A percentile compares a stretch with the other conserved stretches of the same genome.
phyloP scores from a whole-genome alignment of 2,888 invertebrate species.

The Eupeodes luniger region DNA sequence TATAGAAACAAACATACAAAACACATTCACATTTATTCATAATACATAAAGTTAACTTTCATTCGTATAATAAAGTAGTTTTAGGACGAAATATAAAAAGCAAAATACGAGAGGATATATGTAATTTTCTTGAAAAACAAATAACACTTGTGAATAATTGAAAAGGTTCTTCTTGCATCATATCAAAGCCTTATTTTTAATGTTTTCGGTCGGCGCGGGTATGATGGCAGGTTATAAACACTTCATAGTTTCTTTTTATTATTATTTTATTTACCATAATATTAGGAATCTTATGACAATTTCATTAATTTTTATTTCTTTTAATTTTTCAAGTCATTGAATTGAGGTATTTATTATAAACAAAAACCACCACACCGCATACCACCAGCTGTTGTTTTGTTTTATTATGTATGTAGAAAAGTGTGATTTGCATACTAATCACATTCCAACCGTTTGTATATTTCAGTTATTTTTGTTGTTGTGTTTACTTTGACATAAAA shows the following conservation, averaged over 20 bases:
- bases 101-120: too few relatives aligned
- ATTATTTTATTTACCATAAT: neutral
- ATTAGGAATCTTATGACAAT: neutral
- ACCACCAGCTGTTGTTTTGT: neutral
- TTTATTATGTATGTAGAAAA: too few relatives aligned
- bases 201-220: too few relatives aligned
- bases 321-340: neutral
- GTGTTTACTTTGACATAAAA: neutral
- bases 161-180: too few relatives aligned
- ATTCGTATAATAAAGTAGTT: too few relatives aligned
- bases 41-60: too few relatives aligned
- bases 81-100: too few relatives aligned
- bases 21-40: too few relatives aligned
- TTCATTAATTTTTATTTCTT: constrained; percentile 2
- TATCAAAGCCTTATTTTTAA: too few relatives aligned
- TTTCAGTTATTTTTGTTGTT: neutral
- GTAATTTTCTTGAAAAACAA: too few relatives aligned
- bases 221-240: neutral
- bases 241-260: neutral
- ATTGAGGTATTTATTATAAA: neutral
- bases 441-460: neutral
- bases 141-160: too few relatives aligned
- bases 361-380: neutral
- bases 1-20: too few relatives aligned
- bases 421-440: constrained; percentile 23